These are phyloP conservation scores for Pocillopora grandis DNA, from an alignment of 92 coral and sea anemone species.

Conservation along the genomic window DNA sequence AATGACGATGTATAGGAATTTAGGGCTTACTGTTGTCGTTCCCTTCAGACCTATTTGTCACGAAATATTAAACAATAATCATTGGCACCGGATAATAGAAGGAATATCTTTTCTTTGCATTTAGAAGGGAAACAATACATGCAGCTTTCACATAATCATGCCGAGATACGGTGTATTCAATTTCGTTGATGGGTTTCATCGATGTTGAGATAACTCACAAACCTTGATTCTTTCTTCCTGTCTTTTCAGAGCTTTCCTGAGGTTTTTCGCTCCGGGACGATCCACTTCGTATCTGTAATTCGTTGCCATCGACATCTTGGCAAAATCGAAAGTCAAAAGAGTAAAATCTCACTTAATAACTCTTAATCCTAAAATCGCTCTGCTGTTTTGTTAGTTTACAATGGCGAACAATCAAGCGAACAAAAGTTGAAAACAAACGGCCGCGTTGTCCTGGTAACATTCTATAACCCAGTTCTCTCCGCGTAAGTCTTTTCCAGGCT, in stretches of 20 bases:
- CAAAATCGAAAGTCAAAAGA: not conserved
- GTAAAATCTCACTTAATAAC: constrained; percentile 5
- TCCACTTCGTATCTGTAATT: constrained; percentile 91
- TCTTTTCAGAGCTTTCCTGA: constrained; percentile 84
- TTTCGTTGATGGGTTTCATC: not conserved
- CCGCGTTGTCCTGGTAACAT: constrained; percentile 23
- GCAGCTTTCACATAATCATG: not conserved
- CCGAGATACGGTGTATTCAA: not conserved
- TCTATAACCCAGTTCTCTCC: constrained; percentile 3
- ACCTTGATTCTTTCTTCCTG: constrained; percentile 94
- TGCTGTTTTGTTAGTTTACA: constrained; percentile 14
- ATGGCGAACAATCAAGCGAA: not conserved
- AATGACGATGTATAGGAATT: no score
- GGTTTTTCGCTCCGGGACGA: constrained; percentile 87
- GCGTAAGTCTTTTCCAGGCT: not conserved
- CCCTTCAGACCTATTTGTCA: not conserved
- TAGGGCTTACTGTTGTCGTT: no score
- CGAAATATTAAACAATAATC: not conserved
- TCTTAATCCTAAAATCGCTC: constrained; percentile 16
- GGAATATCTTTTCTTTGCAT: constrained; percentile 2
- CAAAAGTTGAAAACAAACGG: constrained; percentile 6
- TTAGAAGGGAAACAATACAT: not conserved
- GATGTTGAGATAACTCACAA: not conserved
- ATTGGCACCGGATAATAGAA: not conserved
- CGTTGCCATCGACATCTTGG: constrained; percentile 95